Conservation (phyloP, 2,888 invertebrate species). For the Cerceris rybyensis region DNA sequence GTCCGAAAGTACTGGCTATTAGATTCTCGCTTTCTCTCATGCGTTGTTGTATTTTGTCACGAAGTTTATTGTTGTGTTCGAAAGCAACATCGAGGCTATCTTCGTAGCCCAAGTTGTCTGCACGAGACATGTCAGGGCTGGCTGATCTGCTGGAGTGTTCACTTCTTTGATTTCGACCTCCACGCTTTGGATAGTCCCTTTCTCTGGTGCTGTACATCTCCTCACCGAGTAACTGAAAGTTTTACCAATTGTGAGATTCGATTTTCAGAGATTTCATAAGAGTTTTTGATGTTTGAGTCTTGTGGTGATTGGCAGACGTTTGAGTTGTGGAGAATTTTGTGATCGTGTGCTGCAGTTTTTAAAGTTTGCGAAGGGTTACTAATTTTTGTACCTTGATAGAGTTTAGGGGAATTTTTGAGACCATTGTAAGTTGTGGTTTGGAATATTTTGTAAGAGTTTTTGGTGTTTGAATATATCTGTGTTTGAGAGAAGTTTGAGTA, state of each 20-base stretch:
- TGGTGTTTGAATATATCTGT: too few species aligned
- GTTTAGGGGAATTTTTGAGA: too few species aligned
- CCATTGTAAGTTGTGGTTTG: too few species aligned
- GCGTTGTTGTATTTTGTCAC: conserved; percentile 79
- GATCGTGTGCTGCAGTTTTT: too few species aligned
- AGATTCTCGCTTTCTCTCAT: conserved; percentile 80
- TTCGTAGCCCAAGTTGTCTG: conserved; percentile 77
- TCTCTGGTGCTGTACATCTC: conserved; percentile 76
- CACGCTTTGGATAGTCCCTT: conserved; percentile 70
- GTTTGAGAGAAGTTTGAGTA: too few species aligned
- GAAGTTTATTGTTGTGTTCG: conserved; percentile 79
- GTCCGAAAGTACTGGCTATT: conserved; percentile 76
- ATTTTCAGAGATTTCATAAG: neutral
- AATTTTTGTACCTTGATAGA: too few species aligned
- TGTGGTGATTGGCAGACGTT: too few species aligned
- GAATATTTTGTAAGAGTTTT: too few species aligned
- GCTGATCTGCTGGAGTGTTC: conserved; percentile 74
- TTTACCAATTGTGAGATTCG: neutral
- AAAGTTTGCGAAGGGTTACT: too few species aligned
- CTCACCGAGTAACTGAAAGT: conserved; percentile 76
- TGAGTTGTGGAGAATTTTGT: too few species aligned
- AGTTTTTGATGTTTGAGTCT: too few species aligned
- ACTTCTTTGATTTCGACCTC: conserved; percentile 57
- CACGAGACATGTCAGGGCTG: conserved; percentile 72
- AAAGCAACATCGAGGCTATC: conserved; percentile 80